Evolutionary conservation across 2,797 vertebrate species (phyloP), one percentile per base, ranked within the genome.

Genomic region (Chaetophractus vellerosus): DNA sequence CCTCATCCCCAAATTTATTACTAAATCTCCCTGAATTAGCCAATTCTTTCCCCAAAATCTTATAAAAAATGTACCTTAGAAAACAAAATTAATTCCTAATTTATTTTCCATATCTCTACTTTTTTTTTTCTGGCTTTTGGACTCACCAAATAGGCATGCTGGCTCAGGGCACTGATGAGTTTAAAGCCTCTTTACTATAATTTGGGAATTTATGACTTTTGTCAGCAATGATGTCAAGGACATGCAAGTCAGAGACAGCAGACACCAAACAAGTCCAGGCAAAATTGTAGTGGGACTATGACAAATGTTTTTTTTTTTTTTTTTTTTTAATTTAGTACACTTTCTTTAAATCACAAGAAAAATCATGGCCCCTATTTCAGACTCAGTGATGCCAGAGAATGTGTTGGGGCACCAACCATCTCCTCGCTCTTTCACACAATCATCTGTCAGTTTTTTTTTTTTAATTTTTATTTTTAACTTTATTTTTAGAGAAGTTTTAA

Each of bases 51-150:
- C 71, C 18, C 9, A 91, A 83, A 36, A 79, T 64, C 21, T 45
- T n/a, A 72, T 81, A 45, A 28, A 84, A 80, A 81, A 66, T 55
- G 23, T 88, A 88, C 91, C 3, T 69, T 79, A 91, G 68, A 50
- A 96, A 92, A 87, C 18, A 89, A 48, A 93, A 80, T 72, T 64
- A 61, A 78, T 31, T 50, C 63, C 36, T 75, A 61, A 45, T 74
- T 78, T 63, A 9, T 61, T 76, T 78, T 90, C 59, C 6, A 18
- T 79, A 5, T 64, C 41, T 28, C 24, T 94, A 68, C 45, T 45
- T 45, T 7, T 68, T 69, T n/a, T 79, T 82, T 94, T 81, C 31
- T 36, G 48, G 45, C 33, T 76, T 94, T 95, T 79, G 23, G 9
- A 31, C 38, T 91, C 45, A 93, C 9, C n/a, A 75, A 76, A 57